These are phyloP conservation scores for Gerris lacustris DNA, from an alignment of 2,888 invertebrate genomes.

Conservation along the genomic window DNA sequence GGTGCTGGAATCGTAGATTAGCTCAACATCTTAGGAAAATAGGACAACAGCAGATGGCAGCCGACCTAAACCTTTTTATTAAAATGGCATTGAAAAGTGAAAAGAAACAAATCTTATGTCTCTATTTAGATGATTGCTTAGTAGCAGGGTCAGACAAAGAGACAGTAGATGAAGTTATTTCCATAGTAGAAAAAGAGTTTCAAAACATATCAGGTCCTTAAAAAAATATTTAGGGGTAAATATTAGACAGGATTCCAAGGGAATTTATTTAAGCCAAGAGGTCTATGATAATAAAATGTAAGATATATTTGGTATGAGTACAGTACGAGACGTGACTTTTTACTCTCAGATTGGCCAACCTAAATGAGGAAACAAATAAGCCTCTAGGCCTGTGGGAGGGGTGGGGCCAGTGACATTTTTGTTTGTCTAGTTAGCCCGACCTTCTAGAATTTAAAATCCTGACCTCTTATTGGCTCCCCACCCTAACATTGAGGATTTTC, in stretches of 20 bases:
- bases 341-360: too few species aligned
- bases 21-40: conserved; percentile 27
- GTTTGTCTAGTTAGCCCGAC: too few species aligned
- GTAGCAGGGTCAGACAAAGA: conserved; percentile 13
- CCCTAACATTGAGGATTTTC: too few species aligned
- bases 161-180: conserved; percentile 23
- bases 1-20: conserved; percentile 34
- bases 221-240: neutral
- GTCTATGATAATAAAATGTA: neutral
- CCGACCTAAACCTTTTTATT: conserved; percentile 33
- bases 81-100: conserved; percentile 14
- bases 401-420: too few species aligned
- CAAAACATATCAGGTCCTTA: conserved; percentile 18
- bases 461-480: too few species aligned
- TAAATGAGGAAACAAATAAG: too few species aligned
- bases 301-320: conserved; percentile 2
- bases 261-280: neutral
- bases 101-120: conserved; percentile 23
- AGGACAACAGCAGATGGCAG: neutral
- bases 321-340: too few species aligned
- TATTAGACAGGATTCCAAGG: neutral
- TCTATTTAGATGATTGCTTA: conserved; percentile 28
- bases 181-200: conserved; percentile 19
- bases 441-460: too few species aligned
- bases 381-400: too few species aligned